A percentile compares a stretch with the other conserved stretches of the same genome.
Conservation (phyloP, 2,888 invertebrate species). For the Megastigmus dorsalis region DNA sequence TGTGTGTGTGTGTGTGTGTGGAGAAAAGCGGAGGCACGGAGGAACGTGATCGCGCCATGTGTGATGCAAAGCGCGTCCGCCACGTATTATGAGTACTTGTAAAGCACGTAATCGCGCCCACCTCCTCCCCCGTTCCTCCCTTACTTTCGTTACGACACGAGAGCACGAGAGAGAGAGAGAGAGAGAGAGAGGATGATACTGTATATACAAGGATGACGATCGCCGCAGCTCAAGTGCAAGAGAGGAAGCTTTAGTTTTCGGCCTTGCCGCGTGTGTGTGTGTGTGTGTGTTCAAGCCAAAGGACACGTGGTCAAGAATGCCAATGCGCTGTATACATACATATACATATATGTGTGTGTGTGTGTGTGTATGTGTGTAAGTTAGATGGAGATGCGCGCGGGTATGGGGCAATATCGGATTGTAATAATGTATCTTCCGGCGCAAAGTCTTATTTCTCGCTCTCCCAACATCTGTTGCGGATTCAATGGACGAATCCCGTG, state of each 20-base stretch:
- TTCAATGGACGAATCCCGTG: no score
- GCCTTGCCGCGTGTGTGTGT: no score
- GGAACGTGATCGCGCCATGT: conserved; percentile 67
- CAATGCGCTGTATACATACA: conserved; percentile 1
- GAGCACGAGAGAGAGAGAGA: background rate
- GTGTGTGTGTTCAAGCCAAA: no score
- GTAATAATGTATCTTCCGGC: conserved; percentile 26
- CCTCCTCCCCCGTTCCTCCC: background rate
- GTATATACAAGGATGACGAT: no score
- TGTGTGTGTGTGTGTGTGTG: no score
- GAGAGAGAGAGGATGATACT: background rate
- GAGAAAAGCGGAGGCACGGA: conserved; percentile 43
- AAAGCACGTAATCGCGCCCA: conserved; percentile 63
- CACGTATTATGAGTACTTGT: conserved; percentile 66
- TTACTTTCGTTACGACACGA: no score
- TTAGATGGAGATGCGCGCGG: conserved; percentile 11
- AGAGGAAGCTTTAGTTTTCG: no score
- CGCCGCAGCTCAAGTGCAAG: background rate
- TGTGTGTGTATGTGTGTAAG: background rate
- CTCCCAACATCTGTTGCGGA: conserved; percentile 27
- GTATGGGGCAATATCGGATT: conserved; percentile 42
- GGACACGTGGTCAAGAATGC: conserved; percentile 53
- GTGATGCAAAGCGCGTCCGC: conserved; percentile 65
- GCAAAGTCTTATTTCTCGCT: background rate
- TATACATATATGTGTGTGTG: background rate